A percentile compares a stretch with the other conserved stretches of the same genome.
Evolutionary conservation across 2,888 invertebrate species (phyloP).

Genomic region (Drosophila paranaensis): DNA sequence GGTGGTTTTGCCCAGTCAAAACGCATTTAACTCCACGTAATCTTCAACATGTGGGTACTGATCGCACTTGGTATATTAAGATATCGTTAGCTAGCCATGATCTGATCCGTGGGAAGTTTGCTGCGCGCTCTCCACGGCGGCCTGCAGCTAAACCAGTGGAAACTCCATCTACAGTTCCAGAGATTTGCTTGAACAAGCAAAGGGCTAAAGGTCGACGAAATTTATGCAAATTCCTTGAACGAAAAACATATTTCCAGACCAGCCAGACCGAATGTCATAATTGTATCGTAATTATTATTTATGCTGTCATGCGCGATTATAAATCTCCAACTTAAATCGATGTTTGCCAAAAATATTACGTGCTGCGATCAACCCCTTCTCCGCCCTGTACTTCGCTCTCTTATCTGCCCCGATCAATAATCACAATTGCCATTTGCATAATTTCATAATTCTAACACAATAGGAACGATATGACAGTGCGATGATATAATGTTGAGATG

Average conservation of each 20-base stretch:
- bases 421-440: constrained; percentile 71
- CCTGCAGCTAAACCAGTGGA: constrained; percentile 48
- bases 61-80: constrained; percentile 52
- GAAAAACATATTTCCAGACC: constrained; percentile 28
- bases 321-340: constrained; percentile 29
- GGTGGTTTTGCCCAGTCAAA: constrained; percentile 66
- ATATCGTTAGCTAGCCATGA: constrained; percentile 68
- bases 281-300: constrained; percentile 81
- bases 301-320: constrained; percentile 75
- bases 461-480: constrained; percentile 40
- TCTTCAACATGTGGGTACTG: constrained; percentile 74
- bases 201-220: constrained; percentile 25
- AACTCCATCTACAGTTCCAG: constrained; percentile 59
- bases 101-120: constrained; percentile 64
- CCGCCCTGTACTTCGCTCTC: not conserved
- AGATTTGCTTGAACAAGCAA: constrained; percentile 51
- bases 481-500: constrained; percentile 32
- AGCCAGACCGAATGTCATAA: constrained; percentile 62
- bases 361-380: constrained; percentile 46
- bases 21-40: constrained; percentile 42
- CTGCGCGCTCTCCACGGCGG: constrained; percentile 14
- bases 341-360: constrained; percentile 67
- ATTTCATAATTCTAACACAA: constrained; percentile 73
- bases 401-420: constrained; percentile 39
- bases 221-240: constrained; percentile 41